Evolutionary conservation across 1,140 invertebrate genomes (phyloP).

Genomic region (Maniola jurtina): DNA sequence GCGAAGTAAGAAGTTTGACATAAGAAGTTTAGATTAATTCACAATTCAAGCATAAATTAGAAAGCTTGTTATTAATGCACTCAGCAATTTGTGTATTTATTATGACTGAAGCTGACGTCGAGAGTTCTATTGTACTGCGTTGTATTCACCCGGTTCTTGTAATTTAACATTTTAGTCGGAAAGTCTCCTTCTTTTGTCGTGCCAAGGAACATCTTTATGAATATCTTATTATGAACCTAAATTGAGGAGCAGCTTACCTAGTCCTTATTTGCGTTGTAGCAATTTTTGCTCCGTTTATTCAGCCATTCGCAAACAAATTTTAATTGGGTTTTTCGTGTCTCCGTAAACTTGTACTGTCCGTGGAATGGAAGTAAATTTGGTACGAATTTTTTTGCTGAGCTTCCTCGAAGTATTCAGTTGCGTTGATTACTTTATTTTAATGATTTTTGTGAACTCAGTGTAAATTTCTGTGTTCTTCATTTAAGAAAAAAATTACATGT

Average conservation of each 20-base stretch:
- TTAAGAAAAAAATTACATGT: not conserved
- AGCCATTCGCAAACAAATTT: conserved; percentile 72
- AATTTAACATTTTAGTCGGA: conserved; percentile 62
- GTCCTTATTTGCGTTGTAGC: conserved; percentile 67
- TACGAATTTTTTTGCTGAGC: conserved; percentile 24
- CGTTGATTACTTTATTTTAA: conserved; percentile 36
- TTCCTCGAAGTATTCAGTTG: conserved; percentile 25
- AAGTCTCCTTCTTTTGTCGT: conserved; percentile 56
- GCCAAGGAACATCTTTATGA: conserved; percentile 66
- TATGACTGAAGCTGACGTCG: conserved; percentile 29
- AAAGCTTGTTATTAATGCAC: conserved; percentile 18
- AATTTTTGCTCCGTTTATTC: conserved; percentile 69
- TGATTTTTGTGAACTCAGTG: conserved; percentile 28
- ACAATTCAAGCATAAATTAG: conserved; percentile 6
- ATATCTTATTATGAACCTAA: conserved; percentile 74
- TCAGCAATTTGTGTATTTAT: conserved; percentile 20
- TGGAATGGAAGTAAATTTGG: conserved; percentile 30
- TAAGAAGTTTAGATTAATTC: not conserved
- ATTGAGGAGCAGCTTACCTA: conserved; percentile 70
- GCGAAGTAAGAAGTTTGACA: not conserved
- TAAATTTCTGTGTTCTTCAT: conserved; percentile 4
- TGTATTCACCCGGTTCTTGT: conserved; percentile 42
- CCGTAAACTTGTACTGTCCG: conserved; percentile 52
- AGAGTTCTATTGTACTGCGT: conserved; percentile 38
- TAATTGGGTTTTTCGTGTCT: conserved; percentile 73